Base-by-base conservation (phyloP, 2,888 invertebrate species). In the Panzeria rudis region DNA sequence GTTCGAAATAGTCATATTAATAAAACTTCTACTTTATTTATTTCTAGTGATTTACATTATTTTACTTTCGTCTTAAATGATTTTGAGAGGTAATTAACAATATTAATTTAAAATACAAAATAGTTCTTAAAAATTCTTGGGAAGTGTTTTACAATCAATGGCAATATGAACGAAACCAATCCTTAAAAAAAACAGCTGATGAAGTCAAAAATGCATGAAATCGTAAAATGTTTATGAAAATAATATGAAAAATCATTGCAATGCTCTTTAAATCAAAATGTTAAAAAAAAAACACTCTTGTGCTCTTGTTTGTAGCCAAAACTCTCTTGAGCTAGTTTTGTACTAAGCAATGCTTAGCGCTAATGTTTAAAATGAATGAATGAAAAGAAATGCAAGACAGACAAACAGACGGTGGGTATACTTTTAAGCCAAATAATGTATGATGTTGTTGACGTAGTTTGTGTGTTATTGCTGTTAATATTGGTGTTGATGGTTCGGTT, bases 401-500 rank as follows among this genome's bases (percentile, higher is more conserved):
- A 59, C 38, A 44, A 35, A 56, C 38, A 44, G 52, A 66, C 44
- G 8, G 66, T 32, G 20, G 13, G 29, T 0, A 13, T 15, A 41
- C 50, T 54, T 56, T 75, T 64, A 47, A 47, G 64, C 38, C 25
- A 32, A 52, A 23, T 25, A 17, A 15, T 76, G 56, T 32, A n/a
- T 38, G 25, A 20, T 68, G 52, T 17, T 68, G 32, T 61, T 47
- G 50, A 15, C 13, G 29, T 35, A 35, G 64, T 72, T 64, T 68
- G 20, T 54, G 3, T 68, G 50, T 59, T 73, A 64, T 29, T 73
- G 59, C 50, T 52, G 50, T 44, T 80, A 85, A 71, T 61, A 79
- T 79, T 85, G 75, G 75, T 85, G 84, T 84, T 80, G 84, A 84
- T 84, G 80, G 59, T 84, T 77, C 76, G 81, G 66, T 84, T 83